Conservation (phyloP, 1,140 invertebrate genomes). For the Megalonaias nervosa region DNA sequence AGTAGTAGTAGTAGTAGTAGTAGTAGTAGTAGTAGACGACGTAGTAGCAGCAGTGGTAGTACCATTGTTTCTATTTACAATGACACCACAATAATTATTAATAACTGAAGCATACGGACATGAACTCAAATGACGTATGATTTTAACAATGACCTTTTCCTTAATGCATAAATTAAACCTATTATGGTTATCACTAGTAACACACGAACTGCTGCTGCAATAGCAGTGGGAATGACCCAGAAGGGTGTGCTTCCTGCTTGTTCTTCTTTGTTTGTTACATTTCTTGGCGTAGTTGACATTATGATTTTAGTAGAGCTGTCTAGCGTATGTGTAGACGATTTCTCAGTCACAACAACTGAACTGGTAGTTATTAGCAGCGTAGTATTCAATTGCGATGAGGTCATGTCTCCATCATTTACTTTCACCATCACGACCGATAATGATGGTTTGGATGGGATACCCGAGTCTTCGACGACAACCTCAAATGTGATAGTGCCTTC, state of each 20-base stretch:
- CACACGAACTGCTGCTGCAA: background rate
- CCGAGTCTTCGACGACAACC: conserved; percentile 2
- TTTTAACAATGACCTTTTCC: too few species aligned
- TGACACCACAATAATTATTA: too few species aligned
- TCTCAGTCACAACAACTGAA: too few species aligned
- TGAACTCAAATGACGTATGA: too few species aligned
- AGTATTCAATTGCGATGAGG: too few species aligned
- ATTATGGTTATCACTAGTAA: background rate
- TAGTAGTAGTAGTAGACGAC: too few species aligned
- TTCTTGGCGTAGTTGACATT: background rate
- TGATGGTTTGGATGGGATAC: conserved; percentile 2
- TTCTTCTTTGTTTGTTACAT: background rate
- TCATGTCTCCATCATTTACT: background rate
- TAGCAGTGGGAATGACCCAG: background rate
- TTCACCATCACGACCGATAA: background rate
- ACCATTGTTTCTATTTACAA: too few species aligned
- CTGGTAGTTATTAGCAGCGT: background rate
- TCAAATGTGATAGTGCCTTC: background rate
- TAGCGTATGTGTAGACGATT: too few species aligned
- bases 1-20: too few species aligned
- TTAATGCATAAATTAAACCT: too few species aligned
- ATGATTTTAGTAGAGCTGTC: background rate
- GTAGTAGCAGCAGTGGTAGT: too few species aligned
- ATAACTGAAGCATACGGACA: too few species aligned
- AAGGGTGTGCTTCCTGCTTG: background rate